phyloP scores from a whole-genome alignment of 2,888 invertebrate species.

The Agrochola circellaris region DNA sequence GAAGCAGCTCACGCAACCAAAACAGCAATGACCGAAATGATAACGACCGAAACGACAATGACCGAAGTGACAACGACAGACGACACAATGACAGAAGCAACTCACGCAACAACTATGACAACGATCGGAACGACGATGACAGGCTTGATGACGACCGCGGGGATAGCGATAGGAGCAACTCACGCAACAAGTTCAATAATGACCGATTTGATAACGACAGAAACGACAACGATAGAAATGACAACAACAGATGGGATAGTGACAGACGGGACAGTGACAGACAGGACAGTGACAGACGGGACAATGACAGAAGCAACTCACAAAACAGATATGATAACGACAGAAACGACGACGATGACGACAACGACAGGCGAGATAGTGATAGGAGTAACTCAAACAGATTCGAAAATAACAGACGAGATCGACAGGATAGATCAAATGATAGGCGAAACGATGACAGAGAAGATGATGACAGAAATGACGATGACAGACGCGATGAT shows the following conservation, averaged over 20 bases:
- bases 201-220: slow-evolving; percentile 8
- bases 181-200: slow-evolving; percentile 9
- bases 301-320: not conserved
- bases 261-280: not conserved
- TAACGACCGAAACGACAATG: not conserved
- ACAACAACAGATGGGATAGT: not conserved
- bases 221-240: not conserved
- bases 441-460: slow-evolving; percentile 12
- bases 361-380: slow-evolving; percentile 10
- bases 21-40: not conserved
- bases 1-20: slow-evolving; percentile 5
- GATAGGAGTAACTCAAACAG: slow-evolving; percentile 14
- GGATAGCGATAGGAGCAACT: not conserved
- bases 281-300: not conserved
- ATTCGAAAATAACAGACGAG: slow-evolving; percentile 4
- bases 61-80: slow-evolving; percentile 7
- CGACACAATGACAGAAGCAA: slow-evolving; percentile 5
- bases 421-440: slow-evolving; percentile 3
- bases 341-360: not conserved
- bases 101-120: slow-evolving; percentile 1
- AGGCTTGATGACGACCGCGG: not conserved
- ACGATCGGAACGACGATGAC: slow-evolving; percentile 6
- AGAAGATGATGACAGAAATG: slow-evolving; percentile 25
- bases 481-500: not conserved
- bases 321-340: not conserved